Conservation (phyloP, 2,797 vertebrate species). For the Cynodonichthys magdalenae region DNA sequence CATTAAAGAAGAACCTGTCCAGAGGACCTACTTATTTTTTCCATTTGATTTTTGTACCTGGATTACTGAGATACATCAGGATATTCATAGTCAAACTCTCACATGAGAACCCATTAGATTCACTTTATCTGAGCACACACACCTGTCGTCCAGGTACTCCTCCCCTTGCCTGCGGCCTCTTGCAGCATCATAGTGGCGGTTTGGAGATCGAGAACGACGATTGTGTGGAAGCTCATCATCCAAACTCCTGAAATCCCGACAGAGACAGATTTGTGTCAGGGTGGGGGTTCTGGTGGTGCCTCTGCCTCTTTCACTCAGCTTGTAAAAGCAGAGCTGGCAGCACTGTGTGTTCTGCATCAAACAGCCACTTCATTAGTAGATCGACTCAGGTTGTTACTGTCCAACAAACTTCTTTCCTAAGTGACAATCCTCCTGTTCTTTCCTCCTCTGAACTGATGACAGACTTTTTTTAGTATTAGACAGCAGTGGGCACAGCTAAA, state of each 20-base stretch:
- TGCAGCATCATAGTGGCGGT: constrained; percentile 89
- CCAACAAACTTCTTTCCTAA: constrained; percentile 37
- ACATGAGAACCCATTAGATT: background rate
- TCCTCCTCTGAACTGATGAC: too few relatives aligned
- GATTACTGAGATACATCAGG: too few relatives aligned
- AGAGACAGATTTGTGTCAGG: constrained; percentile 11
- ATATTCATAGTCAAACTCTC: too few relatives aligned
- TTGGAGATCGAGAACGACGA: constrained; percentile 94
- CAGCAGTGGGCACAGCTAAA: too few relatives aligned
- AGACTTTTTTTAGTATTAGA: too few relatives aligned
- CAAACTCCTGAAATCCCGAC: constrained; percentile 86
- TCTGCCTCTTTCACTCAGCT: constrained; percentile 46
- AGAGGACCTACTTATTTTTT: too few relatives aligned
- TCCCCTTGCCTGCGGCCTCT: constrained; percentile 79
- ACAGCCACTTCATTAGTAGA: constrained; percentile 70
- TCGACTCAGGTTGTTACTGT: constrained; percentile 54
- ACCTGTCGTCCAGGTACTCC: constrained; percentile 96
- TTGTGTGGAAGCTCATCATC: constrained; percentile 95
- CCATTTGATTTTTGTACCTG: too few relatives aligned
- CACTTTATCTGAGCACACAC: constrained; percentile 39
- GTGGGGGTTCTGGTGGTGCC: constrained; percentile 35
- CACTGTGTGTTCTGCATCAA: constrained; percentile 56
- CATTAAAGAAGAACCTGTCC: too few relatives aligned
- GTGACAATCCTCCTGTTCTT: background rate
- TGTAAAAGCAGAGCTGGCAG: constrained; percentile 70